phyloP scores from a whole-genome alignment of 2,888 invertebrate genomes.

The Zelleria hepariella region DNA sequence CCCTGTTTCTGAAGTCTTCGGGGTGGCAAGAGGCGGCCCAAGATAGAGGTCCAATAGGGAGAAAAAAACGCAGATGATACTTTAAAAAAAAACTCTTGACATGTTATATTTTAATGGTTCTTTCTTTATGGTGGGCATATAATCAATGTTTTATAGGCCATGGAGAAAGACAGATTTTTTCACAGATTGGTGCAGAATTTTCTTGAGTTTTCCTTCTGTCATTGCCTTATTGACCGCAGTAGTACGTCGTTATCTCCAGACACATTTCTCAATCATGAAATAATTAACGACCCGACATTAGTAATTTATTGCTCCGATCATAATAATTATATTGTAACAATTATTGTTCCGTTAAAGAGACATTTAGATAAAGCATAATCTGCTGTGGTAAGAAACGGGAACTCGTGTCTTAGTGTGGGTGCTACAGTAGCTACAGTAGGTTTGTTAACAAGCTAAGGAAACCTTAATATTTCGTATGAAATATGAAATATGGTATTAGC shows the following conservation, averaged over 20 bases:
- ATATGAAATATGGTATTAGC: too few relatives aligned
- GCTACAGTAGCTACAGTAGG: not conserved
- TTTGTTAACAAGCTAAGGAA: not conserved
- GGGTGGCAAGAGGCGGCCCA: too few relatives aligned
- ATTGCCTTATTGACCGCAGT: not conserved
- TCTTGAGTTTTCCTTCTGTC: not conserved
- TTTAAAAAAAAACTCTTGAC: too few relatives aligned
- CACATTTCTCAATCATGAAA: constrained; percentile 54
- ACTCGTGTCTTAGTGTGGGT: not conserved
- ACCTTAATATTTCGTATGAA: too few relatives aligned
- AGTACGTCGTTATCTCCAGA: constrained; percentile 13
- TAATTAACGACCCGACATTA: constrained; percentile 45
- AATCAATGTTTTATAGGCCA: too few relatives aligned
- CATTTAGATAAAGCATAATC: constrained; percentile 47
- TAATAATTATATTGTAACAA: constrained; percentile 67
- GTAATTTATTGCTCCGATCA: constrained; percentile 53
- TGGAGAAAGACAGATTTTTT: too few relatives aligned
- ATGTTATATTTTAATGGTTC: too few relatives aligned
- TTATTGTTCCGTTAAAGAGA: constrained; percentile 55
- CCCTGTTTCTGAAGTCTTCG: too few relatives aligned
- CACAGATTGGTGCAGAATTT: too few relatives aligned
- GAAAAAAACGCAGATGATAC: too few relatives aligned
- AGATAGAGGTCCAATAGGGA: too few relatives aligned
- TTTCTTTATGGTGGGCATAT: too few relatives aligned
- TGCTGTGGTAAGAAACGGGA: not conserved